Evolutionary conservation across 1,140 invertebrate genomes (phyloP), one percentile per base, ranked within the genome.

Genomic region (Maniola jurtina): DNA sequence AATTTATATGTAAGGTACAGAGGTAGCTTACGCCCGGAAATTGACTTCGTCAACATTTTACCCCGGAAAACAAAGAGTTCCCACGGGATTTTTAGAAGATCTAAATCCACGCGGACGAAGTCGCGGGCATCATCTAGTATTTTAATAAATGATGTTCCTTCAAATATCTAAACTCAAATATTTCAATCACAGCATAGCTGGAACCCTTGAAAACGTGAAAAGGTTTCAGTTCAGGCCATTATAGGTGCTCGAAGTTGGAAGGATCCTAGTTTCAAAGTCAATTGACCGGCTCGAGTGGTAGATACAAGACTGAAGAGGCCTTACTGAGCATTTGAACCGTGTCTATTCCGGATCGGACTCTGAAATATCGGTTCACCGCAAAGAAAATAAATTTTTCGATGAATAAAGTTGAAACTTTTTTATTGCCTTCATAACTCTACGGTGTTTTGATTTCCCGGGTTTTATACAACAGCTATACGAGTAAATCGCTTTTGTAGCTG

Each of bases 201-300:
- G 13, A 11, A 52, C 48, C 10, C 14, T 52, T 9, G 48, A 52
- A 52, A 52, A 7, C 15, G 15, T 52, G 14, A 25, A 52, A 52
- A 52, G 48, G 16, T 52, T 52, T 52, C 48, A 16, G 48, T 52
- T 16, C 48, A 15, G 13, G 7, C 16, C 48, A 52, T 25, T 52
- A 52, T 52, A 48, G 7, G 14, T 52, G 48, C 48, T 52, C 10
- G 14, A 52, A 16, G 48, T 52, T 52, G 15, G 48, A 52, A 52
- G 48, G 48, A 45, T 52, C 10, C 48, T 52, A 52, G 14, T 52
- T 52, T 52, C 48, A 52, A 52, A 52, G 48, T 52, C 48, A 25
- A 52, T 52, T 52, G 48, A 25, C 48, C 48, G 48, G 16, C 48
- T 7, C 48, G 15, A 52, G 48, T 52, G 48, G 48, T 16, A n/a